These are phyloP conservation scores for Meta bourneti DNA, from an alignment of 2,888 invertebrate genomes.

Conservation along the genomic window DNA sequence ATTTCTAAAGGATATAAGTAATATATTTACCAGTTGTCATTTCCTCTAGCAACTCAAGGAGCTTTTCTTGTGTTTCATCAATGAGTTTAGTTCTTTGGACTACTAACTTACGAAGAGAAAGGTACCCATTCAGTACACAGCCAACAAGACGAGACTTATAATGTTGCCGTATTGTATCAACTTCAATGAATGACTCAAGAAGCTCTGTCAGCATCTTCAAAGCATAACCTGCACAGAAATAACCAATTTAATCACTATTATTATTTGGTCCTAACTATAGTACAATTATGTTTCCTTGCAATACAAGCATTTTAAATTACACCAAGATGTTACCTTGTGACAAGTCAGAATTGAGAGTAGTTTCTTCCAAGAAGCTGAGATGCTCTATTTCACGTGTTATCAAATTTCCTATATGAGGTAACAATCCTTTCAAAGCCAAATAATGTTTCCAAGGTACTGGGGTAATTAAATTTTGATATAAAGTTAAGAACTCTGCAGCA, in stretches of 20 bases:
- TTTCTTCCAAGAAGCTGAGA: conserved; percentile 93
- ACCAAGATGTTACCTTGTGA: conserved; percentile 85
- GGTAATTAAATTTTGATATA: conserved; percentile 92
- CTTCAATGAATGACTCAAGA: conserved; percentile 92
- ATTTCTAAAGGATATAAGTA: neutral
- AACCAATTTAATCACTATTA: neutral
- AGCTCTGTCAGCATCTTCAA: conserved; percentile 94
- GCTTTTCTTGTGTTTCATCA: conserved; percentile 97
- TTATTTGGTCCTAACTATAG: neutral
- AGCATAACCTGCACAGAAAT: conserved; percentile 86
- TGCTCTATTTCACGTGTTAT: conserved; percentile 93
- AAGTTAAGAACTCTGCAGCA: conserved; percentile 92
- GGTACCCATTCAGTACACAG: conserved; percentile 95
- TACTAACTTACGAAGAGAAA: conserved; percentile 92
- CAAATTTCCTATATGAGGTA: conserved; percentile 90
- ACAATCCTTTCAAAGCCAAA: conserved; percentile 91
- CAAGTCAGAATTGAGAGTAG: conserved; percentile 94
- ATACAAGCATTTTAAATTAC: neutral
- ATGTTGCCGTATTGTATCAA: conserved; percentile 91
- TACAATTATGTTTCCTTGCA: neutral
- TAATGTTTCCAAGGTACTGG: conserved; percentile 96
- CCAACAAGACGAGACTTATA: conserved; percentile 94
- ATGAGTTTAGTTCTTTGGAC: conserved; percentile 96
- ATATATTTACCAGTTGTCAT: conserved; percentile 89
- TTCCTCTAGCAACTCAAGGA: conserved; percentile 94